Base-by-base conservation (phyloP, 2,113 vertebrate species). In the Prionailurus viverrinus region DNA sequence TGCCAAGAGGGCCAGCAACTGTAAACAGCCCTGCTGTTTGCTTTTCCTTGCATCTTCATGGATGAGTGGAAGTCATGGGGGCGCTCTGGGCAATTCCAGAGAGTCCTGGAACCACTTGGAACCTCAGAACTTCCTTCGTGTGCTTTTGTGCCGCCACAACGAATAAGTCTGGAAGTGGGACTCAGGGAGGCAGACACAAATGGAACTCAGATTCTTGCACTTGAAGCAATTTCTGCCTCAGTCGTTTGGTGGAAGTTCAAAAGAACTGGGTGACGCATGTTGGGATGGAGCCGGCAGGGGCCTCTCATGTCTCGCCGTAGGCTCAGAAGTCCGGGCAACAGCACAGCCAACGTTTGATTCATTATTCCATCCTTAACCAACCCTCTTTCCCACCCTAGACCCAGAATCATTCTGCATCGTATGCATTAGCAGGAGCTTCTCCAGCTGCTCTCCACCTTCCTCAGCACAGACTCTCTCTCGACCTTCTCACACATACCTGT, bases 231-330 rank as follows among this genome's bases (percentile, higher is more conserved):
- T 89, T 92, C 92, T 92, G 87, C 92, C 53, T 95, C 14, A 8
- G 95, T 97, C 84, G 74, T 79, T 95, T 79, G 94, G 91, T 96
- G 58, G 80, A 76, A 33, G 78, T 82, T 98, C 83, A 95, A 89
- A 97, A 91, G 79, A 97, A 58, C 41, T 4, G 45, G 65, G 68
- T 97, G 90, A 98, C 93, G 66, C 97, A 97, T 48, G 45, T 87
- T 94, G 94, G 82, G 89, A 80, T 94, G 68, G 90, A 88, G 41
- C 63, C 41, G 65, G 79, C 85, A 79, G 66, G 65, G 61, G 41
- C 51, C 18, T 83, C 87, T 73, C 7, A 16, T 1, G n/a, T 74
- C 65, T 96, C 39, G 13, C 86, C 95, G 7, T 58, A 71, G 78
- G 53, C 36, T 89, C 80, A n/a, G 81, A 88, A 80, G 87, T 92